Base-by-base conservation (phyloP, 1,140 invertebrate species). In the Amphibalanus amphitrite region DNA sequence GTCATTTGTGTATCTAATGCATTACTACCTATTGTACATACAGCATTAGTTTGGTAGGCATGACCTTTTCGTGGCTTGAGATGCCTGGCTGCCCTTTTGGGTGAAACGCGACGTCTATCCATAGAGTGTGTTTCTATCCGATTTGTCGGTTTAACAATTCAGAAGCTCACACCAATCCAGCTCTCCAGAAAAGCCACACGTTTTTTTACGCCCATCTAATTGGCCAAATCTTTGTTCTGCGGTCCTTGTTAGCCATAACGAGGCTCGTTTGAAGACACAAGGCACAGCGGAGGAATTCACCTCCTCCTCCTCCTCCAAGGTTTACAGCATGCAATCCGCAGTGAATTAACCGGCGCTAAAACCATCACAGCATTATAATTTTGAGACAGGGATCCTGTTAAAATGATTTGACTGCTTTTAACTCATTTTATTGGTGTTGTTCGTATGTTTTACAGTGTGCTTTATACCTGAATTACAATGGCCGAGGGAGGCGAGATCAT, bases 321-420 rank as follows among this genome's bases (percentile, higher is more conserved):
- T 59, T 59, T 59, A 59, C 47, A 59, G 20, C 47, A 59, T 59
- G 47, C 47, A 59, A 59, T 59, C 47, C 23, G 47, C 23, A 59
- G 47, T 59, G 13, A 59, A 59, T 59, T 59, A 59, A 59, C 47
- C 20, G 47, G 47, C 47, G 47, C 47, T 59, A 59, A 59, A 59
- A 59, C 47, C 47, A 59, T 59, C 47, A 59, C 47, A 20, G 47
- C 47, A 59, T 59, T 59, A 59, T 59, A 59, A 59, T 59, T 59
- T 59, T 59, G 47, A 23, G 47, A 59, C 47, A 59, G 47, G 13
- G 10, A 59, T 59, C 47, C 47, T 59, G 47, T 59, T 59, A 59
- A 59, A 59, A 59, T 59, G 47, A 59, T 59, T 59, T 59, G 47
- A 59, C 20, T 59, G 47, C 47, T 59, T 59, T 23, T 59, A 59